Percentiles rank a stretch among this genome's conserved stretches.
phyloP scores from a whole-genome alignment of 2,888 invertebrate genomes.

The Dastarcus helophoroides region DNA sequence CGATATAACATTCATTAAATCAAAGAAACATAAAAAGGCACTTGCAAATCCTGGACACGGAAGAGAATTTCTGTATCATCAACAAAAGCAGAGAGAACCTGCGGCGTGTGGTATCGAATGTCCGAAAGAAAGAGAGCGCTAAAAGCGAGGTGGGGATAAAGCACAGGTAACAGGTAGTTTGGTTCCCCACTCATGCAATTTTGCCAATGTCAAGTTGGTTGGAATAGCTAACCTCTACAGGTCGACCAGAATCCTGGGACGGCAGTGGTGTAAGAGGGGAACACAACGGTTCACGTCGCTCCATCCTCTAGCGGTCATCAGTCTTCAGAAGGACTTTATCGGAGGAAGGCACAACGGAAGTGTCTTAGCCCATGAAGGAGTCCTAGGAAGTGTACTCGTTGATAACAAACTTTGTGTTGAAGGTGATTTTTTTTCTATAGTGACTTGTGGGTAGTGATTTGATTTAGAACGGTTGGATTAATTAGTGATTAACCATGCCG shows the following conservation, averaged over 20 bases:
- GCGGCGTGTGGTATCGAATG: no score
- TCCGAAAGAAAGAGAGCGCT: slow-evolving; percentile 7
- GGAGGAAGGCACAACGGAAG: slow-evolving; percentile 22
- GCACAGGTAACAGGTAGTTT: slow-evolving; percentile 17
- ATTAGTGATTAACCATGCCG: slow-evolving; percentile 53
- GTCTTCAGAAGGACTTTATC: slow-evolving; percentile 34
- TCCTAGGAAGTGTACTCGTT: not conserved
- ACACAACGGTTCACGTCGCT: slow-evolving; percentile 32
- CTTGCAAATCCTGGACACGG: slow-evolving; percentile 10
- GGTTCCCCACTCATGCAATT: slow-evolving; percentile 12
- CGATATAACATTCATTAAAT: no score
- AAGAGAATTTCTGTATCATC: slow-evolving; percentile 10
- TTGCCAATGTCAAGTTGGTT: slow-evolving; percentile 29
- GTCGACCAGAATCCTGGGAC: slow-evolving; percentile 24
- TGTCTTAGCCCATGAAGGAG: slow-evolving; percentile 8
- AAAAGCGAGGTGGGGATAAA: slow-evolving; percentile 1
- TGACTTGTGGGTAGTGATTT: not conserved
- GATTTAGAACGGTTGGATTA: slow-evolving; percentile 10
- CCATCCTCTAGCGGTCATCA: slow-evolving; percentile 37
- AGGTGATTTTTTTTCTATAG: not conserved
- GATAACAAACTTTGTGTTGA: not conserved
- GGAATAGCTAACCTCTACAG: slow-evolving; percentile 34
- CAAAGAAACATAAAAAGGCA: slow-evolving; percentile 9
- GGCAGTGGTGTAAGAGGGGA: slow-evolving; percentile 24
- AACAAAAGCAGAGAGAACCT: slow-evolving; percentile 7